A percentile compares a stretch with the other conserved stretches of the same genome.
phyloP scores from a whole-genome alignment of 1,140 invertebrate species.

The Propsilocerus akamusi region DNA sequence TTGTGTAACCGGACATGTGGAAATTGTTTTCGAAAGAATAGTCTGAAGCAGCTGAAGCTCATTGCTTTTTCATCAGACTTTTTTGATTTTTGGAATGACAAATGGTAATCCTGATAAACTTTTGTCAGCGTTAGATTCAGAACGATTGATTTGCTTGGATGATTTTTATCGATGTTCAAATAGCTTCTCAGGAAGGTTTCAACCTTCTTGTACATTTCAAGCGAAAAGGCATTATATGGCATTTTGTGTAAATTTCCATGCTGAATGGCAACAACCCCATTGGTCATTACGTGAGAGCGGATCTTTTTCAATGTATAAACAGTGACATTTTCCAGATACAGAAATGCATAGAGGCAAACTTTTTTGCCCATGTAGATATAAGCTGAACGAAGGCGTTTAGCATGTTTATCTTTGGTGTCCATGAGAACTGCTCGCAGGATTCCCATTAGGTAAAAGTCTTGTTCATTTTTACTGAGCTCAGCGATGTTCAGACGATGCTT shows the following conservation, averaged over 20 bases:
- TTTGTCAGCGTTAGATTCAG: constrained; percentile 52
- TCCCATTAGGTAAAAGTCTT: constrained; percentile 60
- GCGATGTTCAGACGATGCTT: constrained; percentile 57
- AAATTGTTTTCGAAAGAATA: constrained; percentile 65
- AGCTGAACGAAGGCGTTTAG: constrained; percentile 45
- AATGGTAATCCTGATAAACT: constrained; percentile 52
- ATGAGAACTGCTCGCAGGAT: constrained; percentile 57
- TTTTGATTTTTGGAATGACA: constrained; percentile 46
- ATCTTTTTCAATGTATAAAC: constrained; percentile 62
- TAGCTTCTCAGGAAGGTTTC: constrained; percentile 56
- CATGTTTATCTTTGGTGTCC: constrained; percentile 50
- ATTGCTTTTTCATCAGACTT: constrained; percentile 37
- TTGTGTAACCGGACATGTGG: constrained; percentile 46
- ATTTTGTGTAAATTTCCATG: constrained; percentile 64
- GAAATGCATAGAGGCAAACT: constrained; percentile 58
- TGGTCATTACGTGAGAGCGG: constrained; percentile 55
- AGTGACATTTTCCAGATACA: constrained; percentile 63
- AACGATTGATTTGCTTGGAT: constrained; percentile 16
- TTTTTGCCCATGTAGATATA: constrained; percentile 57
- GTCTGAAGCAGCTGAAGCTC: constrained; percentile 60
- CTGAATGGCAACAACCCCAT: constrained; percentile 53
- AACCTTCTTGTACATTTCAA: constrained; percentile 57
- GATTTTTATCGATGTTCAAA: constrained; percentile 35
- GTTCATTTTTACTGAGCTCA: constrained; percentile 54
- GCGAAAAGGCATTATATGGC: constrained; percentile 61